Base-by-base conservation (phyloP, 2,888 invertebrate genomes). In the Phytoseiulus persimilis region DNA sequence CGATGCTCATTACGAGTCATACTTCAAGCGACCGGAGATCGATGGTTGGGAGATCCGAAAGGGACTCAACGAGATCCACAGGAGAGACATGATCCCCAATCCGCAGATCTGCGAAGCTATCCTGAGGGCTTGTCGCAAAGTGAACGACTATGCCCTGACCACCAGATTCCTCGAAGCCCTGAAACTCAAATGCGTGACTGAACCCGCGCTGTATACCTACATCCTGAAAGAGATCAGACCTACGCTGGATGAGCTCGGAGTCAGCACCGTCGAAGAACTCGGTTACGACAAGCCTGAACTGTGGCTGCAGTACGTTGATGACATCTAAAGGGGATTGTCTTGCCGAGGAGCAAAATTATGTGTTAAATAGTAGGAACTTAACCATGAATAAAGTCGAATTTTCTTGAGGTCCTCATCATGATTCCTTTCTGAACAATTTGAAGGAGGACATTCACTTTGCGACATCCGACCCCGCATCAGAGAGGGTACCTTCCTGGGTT, bases 251-350 rank as follows among this genome's bases (percentile, higher is more conserved):
- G 98, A 99, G 93, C 94, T 99, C 90, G 99, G 99, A 89, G 95
- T 99, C 91, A 95, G 95, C 90, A 98, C 98, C 46, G 96, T 96
- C 0, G 98, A 98, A 93, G 97, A 99, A 92, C 94, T 99, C 92
- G 98, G 98, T 91, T 98, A 97, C 92, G 98, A 98, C 93, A 96
- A 97, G 93, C 99, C 99, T 90, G 98, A 99, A 94, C 94, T 99
- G 93, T 97, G 96, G 91, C 94, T 97, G 91, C 93, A 95, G 92
- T 95, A 96, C 90, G 95, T 94, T 92, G 95, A 96, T 90, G 94
- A 23, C 1, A 14, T 65, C 18, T 18, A 28, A 18, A 28, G 23
- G 14, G 14, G 65, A 23, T 65, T 46, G 46, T 11, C 6, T 11
- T 46, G 46, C 39, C 39, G 28, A 11, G 1, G 23, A 65, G 46